Evolutionary conservation across 2,113 vertebrate genomes (phyloP).

Genomic region (Dicentrarchus labrax): DNA sequence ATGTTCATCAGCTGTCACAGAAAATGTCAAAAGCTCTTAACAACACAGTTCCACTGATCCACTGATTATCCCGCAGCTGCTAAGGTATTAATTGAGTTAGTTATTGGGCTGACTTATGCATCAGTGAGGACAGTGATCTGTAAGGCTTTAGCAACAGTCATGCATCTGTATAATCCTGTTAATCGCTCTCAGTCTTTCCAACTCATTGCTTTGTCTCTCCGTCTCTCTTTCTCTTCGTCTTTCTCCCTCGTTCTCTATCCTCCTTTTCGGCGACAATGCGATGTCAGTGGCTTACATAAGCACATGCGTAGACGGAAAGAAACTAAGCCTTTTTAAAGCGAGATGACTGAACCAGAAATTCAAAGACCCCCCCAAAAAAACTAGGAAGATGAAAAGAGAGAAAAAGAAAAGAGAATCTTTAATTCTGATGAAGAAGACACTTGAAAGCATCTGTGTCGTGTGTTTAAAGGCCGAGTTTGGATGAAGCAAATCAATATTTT

Average conservation of each 20-base stretch:
- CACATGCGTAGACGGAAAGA: neutral
- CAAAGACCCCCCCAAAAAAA: conserved; percentile 10
- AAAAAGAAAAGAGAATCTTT: conserved; percentile 48
- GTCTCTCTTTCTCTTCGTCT: conserved; percentile 6
- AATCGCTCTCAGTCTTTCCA: conserved; percentile 36
- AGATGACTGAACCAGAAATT: conserved; percentile 52
- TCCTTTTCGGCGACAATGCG: conserved; percentile 21
- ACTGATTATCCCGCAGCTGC: conserved; percentile 2
- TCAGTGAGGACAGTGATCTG: conserved; percentile 31
- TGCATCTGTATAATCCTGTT: conserved; percentile 60
- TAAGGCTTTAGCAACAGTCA: conserved; percentile 28
- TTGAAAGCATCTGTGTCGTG: conserved; percentile 23
- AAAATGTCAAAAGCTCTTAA: neutral
- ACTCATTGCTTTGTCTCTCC: conserved; percentile 26
- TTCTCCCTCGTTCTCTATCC: neutral
- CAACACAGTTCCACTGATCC: neutral
- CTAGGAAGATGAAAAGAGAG: conserved; percentile 29
- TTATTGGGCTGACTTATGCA: conserved; percentile 17
- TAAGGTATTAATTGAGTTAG: conserved; percentile 39
- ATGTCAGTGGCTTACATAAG: conserved; percentile 57
- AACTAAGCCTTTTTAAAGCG: conserved; percentile 33
- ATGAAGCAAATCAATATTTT: conserved; percentile 39
- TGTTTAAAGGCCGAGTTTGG: conserved; percentile 38
- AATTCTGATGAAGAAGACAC: conserved; percentile 36
- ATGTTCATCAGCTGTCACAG: conserved; percentile 1